Base-by-base conservation (phyloP, 2,113 vertebrate genomes). In the Larimichthys polyactis region DNA sequence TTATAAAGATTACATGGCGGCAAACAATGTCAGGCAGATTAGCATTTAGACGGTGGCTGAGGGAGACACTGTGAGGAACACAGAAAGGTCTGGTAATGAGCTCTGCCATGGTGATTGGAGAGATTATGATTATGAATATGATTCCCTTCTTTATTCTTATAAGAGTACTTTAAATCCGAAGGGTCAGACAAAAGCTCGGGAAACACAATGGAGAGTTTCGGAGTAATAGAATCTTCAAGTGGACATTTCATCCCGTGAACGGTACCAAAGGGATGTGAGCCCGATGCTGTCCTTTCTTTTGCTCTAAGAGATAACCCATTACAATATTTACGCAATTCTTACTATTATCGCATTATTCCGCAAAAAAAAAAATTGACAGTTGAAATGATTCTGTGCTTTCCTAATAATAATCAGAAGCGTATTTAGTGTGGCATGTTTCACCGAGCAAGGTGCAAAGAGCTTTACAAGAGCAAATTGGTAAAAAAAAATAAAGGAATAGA, bases 81-180 rank as follows among this genome's bases (percentile, higher is more conserved):
- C 79, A 88, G 87, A 94, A 91, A 92, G 91, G 87, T 94, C 91
- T 93, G 87, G 92, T 94, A 94, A 95, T 94, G 90, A 95, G 93
- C 93, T 92, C 89, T 48, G 86, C 90, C 86, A 88, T 81, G 91
- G 86, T 84, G 89, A 94, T 91, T 90, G 89, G 78, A 74, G 79
- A 93, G 92, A 91, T 94, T 95, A 93, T 93, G 87, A 94, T 94
- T 93, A 93, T 92, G 91, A 94, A 92, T 93, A 90, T 91, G 90
- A 93, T 93, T 94, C 92, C 87, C 80, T 79, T 75, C 88, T 94
- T 93, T 93, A 89, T 91, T 87, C 90, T 81, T 82, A 80, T 71
- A 72, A 83, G 85, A 90, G 87, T 83, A 75, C 91, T 94, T 93
- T 90, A 91, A 90, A 92, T 90, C 87, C 52, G 17, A 73, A 52